Conservation (phyloP, 2,888 invertebrate species). For the Ophion ellenae region DNA sequence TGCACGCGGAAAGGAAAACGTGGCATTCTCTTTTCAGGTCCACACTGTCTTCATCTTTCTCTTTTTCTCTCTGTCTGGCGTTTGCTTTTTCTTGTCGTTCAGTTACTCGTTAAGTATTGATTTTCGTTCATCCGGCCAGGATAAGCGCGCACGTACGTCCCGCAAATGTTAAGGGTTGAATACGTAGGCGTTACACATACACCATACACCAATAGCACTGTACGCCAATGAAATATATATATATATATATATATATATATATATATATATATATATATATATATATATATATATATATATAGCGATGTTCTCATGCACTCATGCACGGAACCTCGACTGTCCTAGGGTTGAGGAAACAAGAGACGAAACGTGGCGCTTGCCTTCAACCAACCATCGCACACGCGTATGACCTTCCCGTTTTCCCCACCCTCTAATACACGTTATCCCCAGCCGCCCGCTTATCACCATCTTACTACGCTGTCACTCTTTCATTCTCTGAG, state of each 20-base stretch:
- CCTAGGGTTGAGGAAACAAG: constrained; percentile 9
- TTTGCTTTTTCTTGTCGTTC: constrained; percentile 46
- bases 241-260: constrained; percentile 4
- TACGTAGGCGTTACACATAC: constrained; percentile 11
- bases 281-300: constrained; percentile 10
- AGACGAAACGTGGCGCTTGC: constrained; percentile 37
- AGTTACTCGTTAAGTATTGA: constrained; percentile 68
- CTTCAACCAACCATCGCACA: constrained; percentile 51
- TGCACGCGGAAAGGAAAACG: constrained; percentile 50
- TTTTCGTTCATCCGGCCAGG: constrained; percentile 67
- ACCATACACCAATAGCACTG: neutral
- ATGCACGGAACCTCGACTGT: constrained; percentile 10
- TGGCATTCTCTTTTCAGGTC: constrained; percentile 53
- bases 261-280: neutral
- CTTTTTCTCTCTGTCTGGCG: neutral
- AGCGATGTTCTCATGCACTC: neutral
- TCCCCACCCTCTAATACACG: constrained; percentile 14
- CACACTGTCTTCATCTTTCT: constrained; percentile 15
- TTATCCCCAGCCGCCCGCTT: neutral
- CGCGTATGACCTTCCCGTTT: constrained; percentile 37
- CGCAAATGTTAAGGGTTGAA: constrained; percentile 55
- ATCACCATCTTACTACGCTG: constrained; percentile 8
- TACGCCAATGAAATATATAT: too few relatives aligned
- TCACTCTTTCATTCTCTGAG: constrained; percentile 41
- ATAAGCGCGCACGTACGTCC: constrained; percentile 64